Percentiles rank a stretch among this genome's conserved stretches.
phyloP scores from a whole-genome alignment of 2,888 invertebrate species.

The Protodeltote pygarga region DNA sequence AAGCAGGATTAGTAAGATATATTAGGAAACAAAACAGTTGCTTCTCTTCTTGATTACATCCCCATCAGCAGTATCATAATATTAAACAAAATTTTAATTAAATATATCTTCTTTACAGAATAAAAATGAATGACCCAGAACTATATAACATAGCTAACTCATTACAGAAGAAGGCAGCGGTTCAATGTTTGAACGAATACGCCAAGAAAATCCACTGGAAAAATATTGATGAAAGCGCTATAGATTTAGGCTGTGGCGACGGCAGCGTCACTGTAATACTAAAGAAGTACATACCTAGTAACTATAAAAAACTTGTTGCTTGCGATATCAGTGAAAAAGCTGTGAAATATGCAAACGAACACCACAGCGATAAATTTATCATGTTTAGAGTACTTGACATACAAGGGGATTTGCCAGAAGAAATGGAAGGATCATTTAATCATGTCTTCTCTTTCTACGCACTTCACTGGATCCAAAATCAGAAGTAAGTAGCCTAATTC shows the following conservation, averaged over 20 bases:
- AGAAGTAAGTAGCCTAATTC: constrained; percentile 49
- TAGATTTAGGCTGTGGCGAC: constrained; percentile 90
- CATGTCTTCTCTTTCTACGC: constrained; percentile 49
- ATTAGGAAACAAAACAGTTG: too few relatives aligned
- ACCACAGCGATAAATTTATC: constrained; percentile 71
- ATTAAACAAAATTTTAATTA: too few relatives aligned
- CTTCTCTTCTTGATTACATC: too few relatives aligned
- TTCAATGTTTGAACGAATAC: constrained; percentile 89
- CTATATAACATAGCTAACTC: constrained; percentile 89
- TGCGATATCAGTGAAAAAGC: constrained; percentile 90
- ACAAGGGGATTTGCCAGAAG: constrained; percentile 39
- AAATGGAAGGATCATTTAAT: constrained; percentile 36
- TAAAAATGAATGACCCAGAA: constrained; percentile 85
- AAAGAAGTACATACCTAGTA: constrained; percentile 86
- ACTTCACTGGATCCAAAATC: constrained; percentile 44
- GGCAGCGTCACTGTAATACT: constrained; percentile 88
- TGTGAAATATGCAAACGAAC: constrained; percentile 88
- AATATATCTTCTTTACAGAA: constrained; percentile 14
- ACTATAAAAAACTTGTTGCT: constrained; percentile 84
- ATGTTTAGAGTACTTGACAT: constrained; percentile 40
- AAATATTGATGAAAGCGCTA: constrained; percentile 67
- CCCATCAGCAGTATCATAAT: too few relatives aligned
- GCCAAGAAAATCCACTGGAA: constrained; percentile 85
- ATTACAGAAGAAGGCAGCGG: constrained; percentile 86
- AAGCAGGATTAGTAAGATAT: too few relatives aligned